Conservation (phyloP, 2,113 vertebrate species). For the Etia nguti region DNA sequence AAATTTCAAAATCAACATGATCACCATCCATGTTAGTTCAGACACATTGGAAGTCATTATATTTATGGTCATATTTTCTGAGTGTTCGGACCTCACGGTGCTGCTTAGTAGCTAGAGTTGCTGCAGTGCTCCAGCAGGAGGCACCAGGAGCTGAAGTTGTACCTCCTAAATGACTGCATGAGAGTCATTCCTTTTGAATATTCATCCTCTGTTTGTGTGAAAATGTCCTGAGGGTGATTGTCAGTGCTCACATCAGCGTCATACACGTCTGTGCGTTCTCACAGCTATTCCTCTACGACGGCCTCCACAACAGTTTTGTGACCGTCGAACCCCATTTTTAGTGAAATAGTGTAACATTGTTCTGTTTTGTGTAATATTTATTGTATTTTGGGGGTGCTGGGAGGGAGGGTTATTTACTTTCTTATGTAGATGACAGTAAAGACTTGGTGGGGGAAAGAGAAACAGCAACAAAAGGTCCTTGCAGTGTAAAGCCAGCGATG, state of each 20-base stretch:
- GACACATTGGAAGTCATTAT: background rate
- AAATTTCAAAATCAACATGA: background rate
- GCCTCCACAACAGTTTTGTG: background rate
- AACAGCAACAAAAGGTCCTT: background rate
- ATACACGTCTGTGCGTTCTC: background rate
- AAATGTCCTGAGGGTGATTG: background rate
- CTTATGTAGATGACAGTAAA: background rate
- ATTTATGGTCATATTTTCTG: background rate
- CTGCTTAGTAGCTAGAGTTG: background rate
- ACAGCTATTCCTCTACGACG: background rate
- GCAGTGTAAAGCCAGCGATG: background rate
- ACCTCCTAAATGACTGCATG: background rate
- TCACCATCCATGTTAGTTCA: background rate
- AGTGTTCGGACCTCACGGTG: background rate
- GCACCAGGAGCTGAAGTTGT: conserved; percentile 11
- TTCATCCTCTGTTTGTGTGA: background rate
- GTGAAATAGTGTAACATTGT: background rate
- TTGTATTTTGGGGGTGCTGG: background rate
- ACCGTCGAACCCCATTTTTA: background rate
- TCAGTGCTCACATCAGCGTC: background rate
- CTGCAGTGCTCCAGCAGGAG: conserved; percentile 15
- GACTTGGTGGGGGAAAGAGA: background rate
- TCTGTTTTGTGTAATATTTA: background rate
- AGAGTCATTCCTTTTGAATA: background rate
- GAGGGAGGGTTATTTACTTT: background rate